These are phyloP conservation scores for Xyrichtys novacula DNA, from an alignment of 2,797 vertebrate species.

Conservation along the genomic window DNA sequence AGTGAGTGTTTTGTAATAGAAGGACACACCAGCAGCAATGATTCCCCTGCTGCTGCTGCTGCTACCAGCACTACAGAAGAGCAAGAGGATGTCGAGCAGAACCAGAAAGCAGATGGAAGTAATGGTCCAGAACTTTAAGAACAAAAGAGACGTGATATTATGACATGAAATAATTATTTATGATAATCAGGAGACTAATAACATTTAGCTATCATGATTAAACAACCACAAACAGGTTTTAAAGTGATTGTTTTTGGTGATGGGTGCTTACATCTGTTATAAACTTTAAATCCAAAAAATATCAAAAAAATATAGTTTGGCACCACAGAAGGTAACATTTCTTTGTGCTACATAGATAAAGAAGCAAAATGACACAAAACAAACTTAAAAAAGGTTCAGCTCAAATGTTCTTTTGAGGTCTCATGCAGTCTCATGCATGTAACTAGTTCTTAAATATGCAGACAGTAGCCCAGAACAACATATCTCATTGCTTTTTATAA, in stretches of 20 bases:
- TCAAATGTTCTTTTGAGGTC: neutral
- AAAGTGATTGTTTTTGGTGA: neutral
- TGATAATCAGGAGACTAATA: too few species aligned
- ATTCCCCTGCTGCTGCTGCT: neutral
- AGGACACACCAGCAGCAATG: neutral
- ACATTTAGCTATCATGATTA: neutral
- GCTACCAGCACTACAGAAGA: neutral
- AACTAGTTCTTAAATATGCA: neutral
- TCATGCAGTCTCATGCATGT: neutral
- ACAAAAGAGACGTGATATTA: neutral
- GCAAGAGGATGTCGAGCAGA: slow-evolving; percentile 18
- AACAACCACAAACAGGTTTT: neutral
- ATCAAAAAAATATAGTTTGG: neutral
- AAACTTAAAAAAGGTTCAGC: neutral
- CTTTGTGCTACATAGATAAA: neutral
- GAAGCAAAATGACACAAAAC: neutral
- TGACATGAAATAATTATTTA: slow-evolving; percentile 20
- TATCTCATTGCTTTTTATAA: neutral
- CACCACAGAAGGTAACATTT: neutral
- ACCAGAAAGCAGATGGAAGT: slow-evolving; percentile 26
- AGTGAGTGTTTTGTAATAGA: neutral
- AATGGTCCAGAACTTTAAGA: slow-evolving; percentile 1
- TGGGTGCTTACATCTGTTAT: too few species aligned
- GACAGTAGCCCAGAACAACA: neutral
- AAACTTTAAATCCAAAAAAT: too few species aligned